Evolutionary conservation across 2,888 invertebrate species (phyloP).

Genomic region (Sylvicola cinctus): DNA sequence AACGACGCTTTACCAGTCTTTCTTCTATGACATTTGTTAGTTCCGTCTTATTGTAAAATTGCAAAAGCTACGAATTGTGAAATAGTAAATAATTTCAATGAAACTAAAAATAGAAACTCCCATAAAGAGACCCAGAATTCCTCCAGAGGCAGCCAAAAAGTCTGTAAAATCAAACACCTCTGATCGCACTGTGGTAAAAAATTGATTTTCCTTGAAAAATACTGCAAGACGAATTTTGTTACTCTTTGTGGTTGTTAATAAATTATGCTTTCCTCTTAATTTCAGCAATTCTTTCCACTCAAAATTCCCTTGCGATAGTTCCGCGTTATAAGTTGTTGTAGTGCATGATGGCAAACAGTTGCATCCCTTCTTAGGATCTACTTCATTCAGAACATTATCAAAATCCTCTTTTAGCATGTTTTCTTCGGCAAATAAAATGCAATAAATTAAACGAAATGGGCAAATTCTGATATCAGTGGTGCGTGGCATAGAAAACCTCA

Average conservation of each 20-base stretch:
- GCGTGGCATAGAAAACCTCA: conserved; percentile 48
- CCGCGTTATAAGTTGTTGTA: conserved; percentile 39
- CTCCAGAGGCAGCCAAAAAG: conserved; percentile 48
- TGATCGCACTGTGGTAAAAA: conserved; percentile 41
- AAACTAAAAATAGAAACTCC: conserved; percentile 25
- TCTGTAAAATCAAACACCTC: conserved; percentile 47
- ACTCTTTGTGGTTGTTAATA: background rate
- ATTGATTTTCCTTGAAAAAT: conserved; percentile 53
- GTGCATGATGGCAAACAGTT: conserved; percentile 28
- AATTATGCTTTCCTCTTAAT: conserved; percentile 21
- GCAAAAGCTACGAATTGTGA: conserved; percentile 28
- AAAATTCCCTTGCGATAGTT: conserved; percentile 39
- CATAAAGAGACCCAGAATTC: conserved; percentile 33
- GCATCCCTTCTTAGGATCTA: conserved; percentile 14
- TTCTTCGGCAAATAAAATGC: conserved; percentile 21
- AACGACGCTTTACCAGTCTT: too few species aligned
- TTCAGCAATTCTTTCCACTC: conserved; percentile 31
- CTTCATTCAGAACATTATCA: too few species aligned
- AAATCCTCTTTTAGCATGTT: too few species aligned
- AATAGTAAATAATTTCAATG: conserved; percentile 32
- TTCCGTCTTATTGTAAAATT: conserved; percentile 28
- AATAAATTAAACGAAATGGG: conserved; percentile 18
- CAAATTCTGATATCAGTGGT: conserved; percentile 20
- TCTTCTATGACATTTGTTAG: conserved; percentile 19
- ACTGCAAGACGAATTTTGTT: conserved; percentile 36